These are phyloP conservation scores for Pseudochirops cupreus DNA, from an alignment of 2,797 vertebrate species.

Conservation along the genomic window DNA sequence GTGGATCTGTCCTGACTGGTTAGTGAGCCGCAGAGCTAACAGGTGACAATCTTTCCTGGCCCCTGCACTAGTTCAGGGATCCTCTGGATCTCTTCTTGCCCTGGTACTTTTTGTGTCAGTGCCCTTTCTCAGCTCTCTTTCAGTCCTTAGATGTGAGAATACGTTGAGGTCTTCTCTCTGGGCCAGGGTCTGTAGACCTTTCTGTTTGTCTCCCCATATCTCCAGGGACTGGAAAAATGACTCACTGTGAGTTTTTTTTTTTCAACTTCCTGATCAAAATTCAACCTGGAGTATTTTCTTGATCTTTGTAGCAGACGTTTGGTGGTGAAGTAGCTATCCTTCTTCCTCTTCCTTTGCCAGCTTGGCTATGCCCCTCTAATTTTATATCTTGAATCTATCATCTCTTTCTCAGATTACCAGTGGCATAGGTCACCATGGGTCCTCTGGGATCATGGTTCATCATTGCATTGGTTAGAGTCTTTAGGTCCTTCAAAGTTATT, in stretches of 20 bases:
- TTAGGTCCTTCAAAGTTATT: background rate
- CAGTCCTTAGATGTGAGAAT: background rate
- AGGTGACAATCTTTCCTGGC: background rate
- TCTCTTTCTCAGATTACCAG: background rate
- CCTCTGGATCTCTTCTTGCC: background rate
- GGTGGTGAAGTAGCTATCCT: background rate
- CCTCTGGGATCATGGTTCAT: background rate
- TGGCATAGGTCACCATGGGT: background rate
- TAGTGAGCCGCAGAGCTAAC: background rate
- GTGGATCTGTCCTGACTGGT: background rate
- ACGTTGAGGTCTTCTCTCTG: background rate
- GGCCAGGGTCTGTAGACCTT: background rate
- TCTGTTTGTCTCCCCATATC: background rate
- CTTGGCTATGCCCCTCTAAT: background rate
- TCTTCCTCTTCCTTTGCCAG: background rate
- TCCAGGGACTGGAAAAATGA: background rate
- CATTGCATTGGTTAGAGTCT: background rate
- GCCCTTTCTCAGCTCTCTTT: background rate
- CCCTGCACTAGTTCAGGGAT: background rate
- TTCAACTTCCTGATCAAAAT: background rate
- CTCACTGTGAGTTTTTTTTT: background rate
- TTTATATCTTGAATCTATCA: background rate
- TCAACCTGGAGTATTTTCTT: background rate
- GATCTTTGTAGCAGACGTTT: background rate
- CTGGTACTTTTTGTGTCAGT: background rate